Evolutionary conservation across 2,888 invertebrate species (phyloP), one percentile per base, ranked within the genome.

Genomic region (Julus scandinavius): DNA sequence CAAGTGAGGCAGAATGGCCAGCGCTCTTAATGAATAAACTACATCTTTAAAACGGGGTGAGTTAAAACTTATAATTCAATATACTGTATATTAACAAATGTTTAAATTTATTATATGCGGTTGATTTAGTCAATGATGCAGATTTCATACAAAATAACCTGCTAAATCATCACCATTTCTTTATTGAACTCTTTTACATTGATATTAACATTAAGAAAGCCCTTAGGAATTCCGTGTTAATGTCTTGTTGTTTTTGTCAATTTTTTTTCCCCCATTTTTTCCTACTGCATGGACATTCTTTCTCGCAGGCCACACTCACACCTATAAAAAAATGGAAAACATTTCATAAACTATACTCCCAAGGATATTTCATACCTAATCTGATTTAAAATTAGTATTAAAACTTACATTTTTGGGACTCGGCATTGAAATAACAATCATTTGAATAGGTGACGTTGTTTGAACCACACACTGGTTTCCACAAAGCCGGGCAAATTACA

Each of bases 111-210:
- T 63, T 20, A 4, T 20, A 1, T 63, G 20, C 20, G 1, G 1
- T 50, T 50, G 50, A 50, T 11, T 11, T 50, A 50, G 50, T 50
- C 50, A 6, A 11, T 50, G 13, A 11, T 50, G 13, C 50, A 2
- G 13, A 50, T 50, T 50, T 50, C 50, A 50, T 13, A 50, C 9
- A 50, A 11, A 50, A 50, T 6, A 50, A 50, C 13, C 1, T 50
- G 50, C 13, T 50, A 13, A 1, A 29, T 50, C 50, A 50, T 50
- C 13, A 11, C 13, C 50, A 49, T 49, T 58, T 58, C 11, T 63
- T 63, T 63, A 63, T 63, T 63, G 63, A 63, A 15, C 63, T 63
- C n/a, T 20, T 63, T 63, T 63, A 63, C 63, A 20, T 49, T 49
- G 49, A 29, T 49, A 13, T 49, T 49, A 49, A 49, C 6, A 49